Percentiles rank a stretch among this genome's conserved stretches.
Evolutionary conservation across 2,888 invertebrate genomes (phyloP).

Genomic region (Andrena praecox): DNA sequence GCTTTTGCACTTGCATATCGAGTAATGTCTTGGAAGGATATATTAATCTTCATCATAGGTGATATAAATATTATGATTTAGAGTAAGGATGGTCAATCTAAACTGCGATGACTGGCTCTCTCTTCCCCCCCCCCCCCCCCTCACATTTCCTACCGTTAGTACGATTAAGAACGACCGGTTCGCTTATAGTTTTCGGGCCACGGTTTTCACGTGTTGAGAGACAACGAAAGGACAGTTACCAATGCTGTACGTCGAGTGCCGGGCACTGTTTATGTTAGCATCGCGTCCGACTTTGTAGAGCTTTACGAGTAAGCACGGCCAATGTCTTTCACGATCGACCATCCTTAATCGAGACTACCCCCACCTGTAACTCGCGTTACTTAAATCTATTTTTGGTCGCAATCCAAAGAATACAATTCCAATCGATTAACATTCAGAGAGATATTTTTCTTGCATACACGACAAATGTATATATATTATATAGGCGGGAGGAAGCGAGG

Average conservation of each 20-base stretch:
- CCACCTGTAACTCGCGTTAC: conserved; percentile 70
- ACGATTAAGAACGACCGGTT: conserved; percentile 23
- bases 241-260: conserved; percentile 15
- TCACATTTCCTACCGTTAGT: neutral
- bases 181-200: conserved; percentile 32
- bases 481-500: conserved; percentile 56
- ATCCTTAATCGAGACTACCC: conserved; percentile 66
- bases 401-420: conserved; percentile 72
- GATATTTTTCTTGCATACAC: conserved; percentile 78
- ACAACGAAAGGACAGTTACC: conserved; percentile 56
- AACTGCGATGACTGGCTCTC: conserved; percentile 50
- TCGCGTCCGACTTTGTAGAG: conserved; percentile 26
- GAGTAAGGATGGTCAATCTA: conserved; percentile 69
- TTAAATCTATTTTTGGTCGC: conserved; percentile 77
- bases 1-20: conserved; percentile 77
- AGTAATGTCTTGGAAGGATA: conserved; percentile 64
- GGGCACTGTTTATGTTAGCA: conserved; percentile 37
- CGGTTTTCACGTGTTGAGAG: conserved; percentile 24
- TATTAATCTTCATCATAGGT: conserved; percentile 64
- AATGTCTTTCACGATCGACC: conserved; percentile 62
- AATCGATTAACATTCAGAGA: conserved; percentile 72
- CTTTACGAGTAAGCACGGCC: conserved; percentile 19
- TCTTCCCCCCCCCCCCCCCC: neutral
- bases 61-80: conserved; percentile 58
- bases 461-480: conserved; percentile 74